phyloP scores from a whole-genome alignment of 1,140 invertebrate species.

The Lysiphlebus fabarum region DNA sequence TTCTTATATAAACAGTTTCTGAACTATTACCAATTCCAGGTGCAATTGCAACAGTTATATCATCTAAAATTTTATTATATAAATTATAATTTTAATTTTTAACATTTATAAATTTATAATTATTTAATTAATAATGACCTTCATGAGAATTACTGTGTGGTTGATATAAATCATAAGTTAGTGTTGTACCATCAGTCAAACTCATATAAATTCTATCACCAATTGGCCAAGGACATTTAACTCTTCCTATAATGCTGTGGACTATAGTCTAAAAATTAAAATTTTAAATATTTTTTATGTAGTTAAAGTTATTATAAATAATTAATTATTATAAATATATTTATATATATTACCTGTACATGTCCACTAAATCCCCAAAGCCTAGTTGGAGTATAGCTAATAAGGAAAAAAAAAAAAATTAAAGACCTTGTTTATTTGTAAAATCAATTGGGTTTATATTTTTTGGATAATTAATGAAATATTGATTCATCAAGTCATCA shows the following conservation, averaged over 20 bases:
- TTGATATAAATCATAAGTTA: constrained; percentile 90
- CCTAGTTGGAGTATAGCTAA: constrained; percentile 83
- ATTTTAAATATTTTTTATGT: too few species aligned
- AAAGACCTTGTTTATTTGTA: too few species aligned
- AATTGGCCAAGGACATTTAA: constrained; percentile 80
- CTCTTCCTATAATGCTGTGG: constrained; percentile 84
- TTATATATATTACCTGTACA: constrained; percentile 63
- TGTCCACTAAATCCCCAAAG: constrained; percentile 93
- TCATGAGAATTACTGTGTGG: constrained; percentile 61
- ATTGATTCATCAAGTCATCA: not conserved
- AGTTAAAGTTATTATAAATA: too few species aligned
- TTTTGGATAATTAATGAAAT: too few species aligned
- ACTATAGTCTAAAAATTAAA: constrained; percentile 63
- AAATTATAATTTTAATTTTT: not conserved
- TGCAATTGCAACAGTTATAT: constrained; percentile 83
- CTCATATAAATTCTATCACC: constrained; percentile 73
- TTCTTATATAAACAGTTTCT: constrained; percentile 88
- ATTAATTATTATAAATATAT: too few species aligned
- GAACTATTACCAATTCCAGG: constrained; percentile 92
- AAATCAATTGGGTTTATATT: too few species aligned
- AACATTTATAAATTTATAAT: not conserved
- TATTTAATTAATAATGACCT: constrained; percentile 52
- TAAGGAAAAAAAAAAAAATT: too few species aligned
- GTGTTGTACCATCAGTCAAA: constrained; percentile 78
- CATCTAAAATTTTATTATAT: constrained; percentile 61